Evolutionary conservation across 2,113 vertebrate species (phyloP).

Genomic region (Ardeotis arabs): DNA sequence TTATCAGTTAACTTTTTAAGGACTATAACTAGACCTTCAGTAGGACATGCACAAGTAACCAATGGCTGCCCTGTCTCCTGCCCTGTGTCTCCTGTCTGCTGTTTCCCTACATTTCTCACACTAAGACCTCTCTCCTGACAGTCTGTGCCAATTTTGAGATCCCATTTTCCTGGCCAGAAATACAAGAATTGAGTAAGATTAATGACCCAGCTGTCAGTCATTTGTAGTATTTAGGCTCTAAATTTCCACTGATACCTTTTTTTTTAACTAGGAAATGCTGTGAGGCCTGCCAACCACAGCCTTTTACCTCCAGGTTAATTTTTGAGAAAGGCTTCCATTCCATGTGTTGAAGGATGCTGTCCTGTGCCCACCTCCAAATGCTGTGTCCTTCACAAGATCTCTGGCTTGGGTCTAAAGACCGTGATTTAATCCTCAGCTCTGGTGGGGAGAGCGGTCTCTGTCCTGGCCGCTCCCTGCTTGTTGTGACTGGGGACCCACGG

Average conservation of each 20-base stretch:
- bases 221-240: not conserved
- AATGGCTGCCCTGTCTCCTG: not conserved
- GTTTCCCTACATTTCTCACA: not conserved
- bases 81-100: not conserved
- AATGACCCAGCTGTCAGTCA: not conserved
- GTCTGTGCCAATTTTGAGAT: accelerated
- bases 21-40: not conserved
- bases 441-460: not conserved
- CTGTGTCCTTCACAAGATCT: not conserved
- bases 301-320: not conserved
- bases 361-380: not conserved
- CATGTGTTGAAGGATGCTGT: accelerated
- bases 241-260: not conserved
- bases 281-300: not conserved
- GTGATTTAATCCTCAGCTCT: not conserved
- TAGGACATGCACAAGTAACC: not conserved
- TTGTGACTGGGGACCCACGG: not conserved
- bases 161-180: not conserved
- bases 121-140: not conserved
- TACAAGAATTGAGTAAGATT: not conserved
- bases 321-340: not conserved
- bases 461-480: not conserved
- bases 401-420: not conserved
- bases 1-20: not conserved
- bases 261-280: accelerated